These are phyloP conservation scores for Diplodus sargus DNA, from an alignment of 2,797 vertebrate genomes.

Conservation along the genomic window DNA sequence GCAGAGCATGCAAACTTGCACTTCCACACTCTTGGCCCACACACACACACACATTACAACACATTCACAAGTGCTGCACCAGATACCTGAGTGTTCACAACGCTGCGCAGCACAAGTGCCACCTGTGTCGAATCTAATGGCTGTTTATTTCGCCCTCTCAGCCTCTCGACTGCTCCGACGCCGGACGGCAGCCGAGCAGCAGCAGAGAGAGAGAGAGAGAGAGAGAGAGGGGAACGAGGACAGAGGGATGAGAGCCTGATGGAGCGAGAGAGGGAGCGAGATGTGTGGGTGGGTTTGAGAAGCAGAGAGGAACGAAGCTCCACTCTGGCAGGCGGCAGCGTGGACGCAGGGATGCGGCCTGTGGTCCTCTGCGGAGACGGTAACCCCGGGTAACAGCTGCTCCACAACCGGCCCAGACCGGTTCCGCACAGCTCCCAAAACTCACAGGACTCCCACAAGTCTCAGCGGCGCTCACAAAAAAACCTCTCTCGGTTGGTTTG, in stretches of 20 bases:
- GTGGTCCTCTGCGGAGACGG: constrained; percentile 33
- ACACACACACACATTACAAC: not conserved
- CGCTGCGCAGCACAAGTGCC: constrained; percentile 18
- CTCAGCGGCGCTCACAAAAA: not conserved
- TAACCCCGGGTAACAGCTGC: constrained; percentile 40
- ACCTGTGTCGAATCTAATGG: constrained; percentile 1
- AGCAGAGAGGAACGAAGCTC: constrained; percentile 48
- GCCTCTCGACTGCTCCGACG: constrained; percentile 10
- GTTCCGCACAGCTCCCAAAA: constrained; percentile 26
- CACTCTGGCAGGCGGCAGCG: constrained; percentile 28
- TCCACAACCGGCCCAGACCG: constrained; percentile 36
- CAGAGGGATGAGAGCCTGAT: constrained; percentile 34
- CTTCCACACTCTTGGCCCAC: not conserved
- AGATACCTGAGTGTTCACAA: constrained; percentile 18
- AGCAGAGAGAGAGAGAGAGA: not conserved
- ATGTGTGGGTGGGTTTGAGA: constrained; percentile 43
- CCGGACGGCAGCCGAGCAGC: not conserved
- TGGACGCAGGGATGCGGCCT: constrained; percentile 42
- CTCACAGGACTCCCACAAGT: constrained; percentile 12
- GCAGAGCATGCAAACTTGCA: constrained; percentile 17
- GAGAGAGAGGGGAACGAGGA: constrained; percentile 28
- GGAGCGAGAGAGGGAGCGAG: constrained; percentile 29
- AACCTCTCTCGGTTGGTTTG: constrained; percentile 25
- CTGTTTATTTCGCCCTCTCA: not conserved
- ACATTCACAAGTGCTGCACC: constrained; percentile 28